Conservation (phyloP, 1,140 invertebrate genomes). For the Cyclargus thomasi region DNA sequence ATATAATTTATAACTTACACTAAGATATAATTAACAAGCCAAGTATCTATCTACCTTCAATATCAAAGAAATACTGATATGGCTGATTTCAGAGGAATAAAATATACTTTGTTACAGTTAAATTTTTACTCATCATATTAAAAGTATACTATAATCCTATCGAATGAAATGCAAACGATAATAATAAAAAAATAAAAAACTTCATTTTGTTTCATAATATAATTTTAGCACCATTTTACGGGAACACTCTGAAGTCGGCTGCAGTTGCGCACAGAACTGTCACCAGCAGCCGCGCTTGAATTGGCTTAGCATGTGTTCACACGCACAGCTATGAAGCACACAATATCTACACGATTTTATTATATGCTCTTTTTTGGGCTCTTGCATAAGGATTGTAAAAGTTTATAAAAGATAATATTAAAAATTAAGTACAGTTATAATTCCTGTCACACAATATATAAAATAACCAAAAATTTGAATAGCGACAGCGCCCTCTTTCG, state of each 20-base stretch:
- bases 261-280: neutral
- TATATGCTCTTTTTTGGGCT: neutral
- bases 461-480: too few relatives aligned
- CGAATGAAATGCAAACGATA: too few relatives aligned
- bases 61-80: neutral
- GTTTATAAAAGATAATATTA: too few relatives aligned
- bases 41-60: neutral
- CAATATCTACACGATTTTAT: neutral
- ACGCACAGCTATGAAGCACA: conserved; percentile 16
- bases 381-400: neutral
- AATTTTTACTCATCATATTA: neutral
- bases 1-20: too few relatives aligned
- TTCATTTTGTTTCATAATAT: too few relatives aligned
- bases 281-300: conserved; percentile 11
- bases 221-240: too few relatives aligned
- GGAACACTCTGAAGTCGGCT: neutral
- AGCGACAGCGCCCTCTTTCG: too few relatives aligned
- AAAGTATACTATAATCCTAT: too few relatives aligned
- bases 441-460: too few relatives aligned
- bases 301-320: conserved; percentile 13
- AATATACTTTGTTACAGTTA: neutral
- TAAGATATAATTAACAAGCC: too few relatives aligned
- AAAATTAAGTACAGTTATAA: too few relatives aligned
- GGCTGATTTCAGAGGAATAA: neutral
- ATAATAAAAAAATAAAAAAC: too few relatives aligned